Base-by-base conservation (phyloP, 2,113 vertebrate genomes). In the Vulpes vulpes region DNA sequence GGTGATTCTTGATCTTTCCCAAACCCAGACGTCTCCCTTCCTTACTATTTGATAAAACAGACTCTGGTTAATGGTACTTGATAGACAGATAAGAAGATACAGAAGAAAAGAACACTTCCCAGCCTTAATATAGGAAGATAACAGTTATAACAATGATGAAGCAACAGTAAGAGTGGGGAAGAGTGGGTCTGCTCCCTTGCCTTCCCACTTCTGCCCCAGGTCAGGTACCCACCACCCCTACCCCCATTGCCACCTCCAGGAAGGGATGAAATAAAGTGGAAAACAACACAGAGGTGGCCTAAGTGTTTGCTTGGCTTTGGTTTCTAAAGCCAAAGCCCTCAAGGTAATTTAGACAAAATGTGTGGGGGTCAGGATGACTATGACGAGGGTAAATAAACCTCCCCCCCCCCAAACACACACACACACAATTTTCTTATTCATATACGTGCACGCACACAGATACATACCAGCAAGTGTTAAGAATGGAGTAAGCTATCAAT, bases 381-480 rank as follows among this genome's bases (percentile, higher is more conserved):
- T 17, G 9, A n/a, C 4, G 1, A 74, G 35, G 2, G 25, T 3
- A 25, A 65, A 55, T 49, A 78, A 23, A 38, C 8, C 35, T 35
- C 35, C 1, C 2, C 35, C n/a, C 16, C 16, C 43, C 64, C 30
- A 16, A 82, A 17, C 17, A 51, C 10, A 35, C 11, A 38, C 57
- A 38, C 73, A 30, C 32, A 38, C 62, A 59, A 0, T 62, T 62
- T 14, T 60, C 57, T 83, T 57, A 16, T 22, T 35, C n/a, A 22
- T 43, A 32, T 2, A 51, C 25, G 0, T 11, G 0, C 2, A 0
- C 0, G 8, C 49, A 79, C 67, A 76, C 32, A 25, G 5, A 55
- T 51, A 55, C 11, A 32, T 0, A 1, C 23, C 22, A 60, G 62
- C 65, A n/a, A 69, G 35, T 35, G 2, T n/a, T 30, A 57, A 91